These are phyloP conservation scores for Monoplex corrugatus DNA, from an alignment of 2,888 invertebrate genomes.

Conservation along the genomic window DNA sequence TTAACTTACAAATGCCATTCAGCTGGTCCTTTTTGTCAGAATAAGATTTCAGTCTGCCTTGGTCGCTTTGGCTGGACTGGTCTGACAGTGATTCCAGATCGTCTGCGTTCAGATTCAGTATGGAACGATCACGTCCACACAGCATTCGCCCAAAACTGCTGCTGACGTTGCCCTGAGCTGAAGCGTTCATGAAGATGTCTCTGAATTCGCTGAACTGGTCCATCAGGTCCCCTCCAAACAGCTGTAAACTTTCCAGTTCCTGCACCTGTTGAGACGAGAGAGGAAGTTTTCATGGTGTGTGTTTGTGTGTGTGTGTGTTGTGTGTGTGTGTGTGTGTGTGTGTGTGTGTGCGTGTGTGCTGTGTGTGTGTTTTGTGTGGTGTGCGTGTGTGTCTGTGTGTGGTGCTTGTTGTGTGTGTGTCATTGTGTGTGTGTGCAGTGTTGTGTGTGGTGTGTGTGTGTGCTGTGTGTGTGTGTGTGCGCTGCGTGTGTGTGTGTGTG, in stretches of 20 bases:
- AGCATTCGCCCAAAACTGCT: conserved; percentile 11
- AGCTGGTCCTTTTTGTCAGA: conserved; percentile 21
- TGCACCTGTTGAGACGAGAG: background rate
- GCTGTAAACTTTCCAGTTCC: conserved; percentile 50
- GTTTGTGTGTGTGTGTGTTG: too few relatives aligned
- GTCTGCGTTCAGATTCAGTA: conserved; percentile 1
- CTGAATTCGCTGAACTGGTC: conserved; percentile 1
- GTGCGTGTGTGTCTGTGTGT: too few relatives aligned
- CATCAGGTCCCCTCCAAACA: background rate
- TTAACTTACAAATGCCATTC: conserved; percentile 44
- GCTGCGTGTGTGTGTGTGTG: too few relatives aligned
- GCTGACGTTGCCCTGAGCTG: conserved; percentile 39
- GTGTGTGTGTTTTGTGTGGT: too few relatives aligned
- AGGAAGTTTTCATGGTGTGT: too few relatives aligned
- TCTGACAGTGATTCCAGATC: background rate
- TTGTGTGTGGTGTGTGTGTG: too few relatives aligned
- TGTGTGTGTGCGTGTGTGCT: too few relatives aligned
- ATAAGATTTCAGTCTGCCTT: background rate
- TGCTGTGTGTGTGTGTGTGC: too few relatives aligned
- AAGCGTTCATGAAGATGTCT: conserved; percentile 32
- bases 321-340: too few relatives aligned
- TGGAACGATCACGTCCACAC: conserved; percentile 28
- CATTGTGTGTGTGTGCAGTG: too few relatives aligned
- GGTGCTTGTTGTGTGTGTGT: too few relatives aligned
- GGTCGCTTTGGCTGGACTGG: background rate